Base-by-base conservation (phyloP, 1,140 invertebrate genomes). In the Zaprionus inermis region DNA sequence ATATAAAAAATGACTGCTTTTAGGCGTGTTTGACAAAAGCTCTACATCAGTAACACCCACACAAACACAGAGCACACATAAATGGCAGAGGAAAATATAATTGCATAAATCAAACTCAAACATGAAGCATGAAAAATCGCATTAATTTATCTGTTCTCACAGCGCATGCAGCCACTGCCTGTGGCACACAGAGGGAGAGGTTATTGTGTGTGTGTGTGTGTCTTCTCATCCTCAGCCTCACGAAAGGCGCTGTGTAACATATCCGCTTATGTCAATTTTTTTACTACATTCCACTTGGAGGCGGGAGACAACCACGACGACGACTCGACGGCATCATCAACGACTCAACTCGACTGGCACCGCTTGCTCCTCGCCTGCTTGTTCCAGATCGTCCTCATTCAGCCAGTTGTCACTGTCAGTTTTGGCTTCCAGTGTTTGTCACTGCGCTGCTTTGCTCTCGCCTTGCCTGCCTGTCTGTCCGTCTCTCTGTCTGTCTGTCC, bases 31-130 rank as follows among this genome's bases (percentile, higher is more conserved):
- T 89, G 84, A 89, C 84, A 89, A 88, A 88, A 89, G 84, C 78
- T 89, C 72, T 88, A 74, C 79, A 81, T 89, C 81, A 85, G 46
- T 49, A 20, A 18, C 44, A 22, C 44, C 46, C 59, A 24, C 24
- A 52, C 28, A 44, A 34, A 30, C 18, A 41, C 12, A 57, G n/a
- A 66, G 24, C 5, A 72, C 3, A 67, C 20, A 66, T n/a, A 22
- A n/a, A 38, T 5, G 24, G 55, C 14, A 78, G 77, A 75, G 57
- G 16, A 49, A 90, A 75, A 86, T 84, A 91, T 88, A 91, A 91
- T 91, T 90, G 78, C 88, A 91, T 91, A 88, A 90, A 91, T 91
- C 88, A 91, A 91, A 90, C 89, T 89, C 81, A 89, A 89, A 83
- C 85, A 90, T 85, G 81, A 79, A 83, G 80, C 89, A 91, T 91